Conservation (phyloP, 2,113 vertebrate genomes). For the Nothobranchius kuhntae region DNA sequence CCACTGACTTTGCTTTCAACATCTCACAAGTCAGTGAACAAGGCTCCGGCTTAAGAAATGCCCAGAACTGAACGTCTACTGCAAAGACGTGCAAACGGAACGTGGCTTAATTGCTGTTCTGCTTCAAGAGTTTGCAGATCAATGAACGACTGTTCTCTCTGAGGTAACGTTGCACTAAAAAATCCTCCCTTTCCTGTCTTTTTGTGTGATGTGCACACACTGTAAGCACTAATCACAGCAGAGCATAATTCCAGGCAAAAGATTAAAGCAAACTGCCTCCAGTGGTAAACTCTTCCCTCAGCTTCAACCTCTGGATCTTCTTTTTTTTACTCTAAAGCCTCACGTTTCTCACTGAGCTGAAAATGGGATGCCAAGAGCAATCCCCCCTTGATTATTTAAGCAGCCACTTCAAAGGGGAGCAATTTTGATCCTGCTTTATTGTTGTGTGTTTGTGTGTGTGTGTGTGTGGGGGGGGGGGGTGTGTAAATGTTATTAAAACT, state of each 20-base stretch:
- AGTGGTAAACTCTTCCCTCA: conserved; percentile 31
- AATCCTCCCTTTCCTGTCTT: conserved; percentile 18
- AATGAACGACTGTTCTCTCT: conserved; percentile 17
- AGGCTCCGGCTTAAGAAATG: no score
- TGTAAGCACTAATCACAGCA: conserved; percentile 32
- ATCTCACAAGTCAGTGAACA: no score
- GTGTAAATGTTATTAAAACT: conserved; percentile 52
- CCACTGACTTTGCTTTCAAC: no score
- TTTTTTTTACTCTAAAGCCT: conserved; percentile 6
- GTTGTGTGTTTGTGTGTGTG: no score
- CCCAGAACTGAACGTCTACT: no score
- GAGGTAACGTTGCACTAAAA: conserved; percentile 12
- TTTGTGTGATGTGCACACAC: conserved; percentile 24
- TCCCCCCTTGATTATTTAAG: conserved; percentile 67
- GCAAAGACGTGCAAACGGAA: background rate
- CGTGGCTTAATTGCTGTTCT: background rate
- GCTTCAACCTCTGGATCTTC: conserved; percentile 37
- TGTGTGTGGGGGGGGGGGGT: no score
- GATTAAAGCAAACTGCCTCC: conserved; percentile 49
- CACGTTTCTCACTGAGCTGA: conserved; percentile 37
- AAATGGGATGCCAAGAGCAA: conserved; percentile 63
- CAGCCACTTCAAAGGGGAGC: conserved; percentile 64
- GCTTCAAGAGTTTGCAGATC: background rate
- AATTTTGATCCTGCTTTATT: conserved; percentile 71
- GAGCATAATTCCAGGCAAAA: conserved; percentile 34